Evolutionary conservation across 2,888 invertebrate genomes (phyloP), one percentile per base, ranked within the genome.

Genomic region (Pelosia muscerda): DNA sequence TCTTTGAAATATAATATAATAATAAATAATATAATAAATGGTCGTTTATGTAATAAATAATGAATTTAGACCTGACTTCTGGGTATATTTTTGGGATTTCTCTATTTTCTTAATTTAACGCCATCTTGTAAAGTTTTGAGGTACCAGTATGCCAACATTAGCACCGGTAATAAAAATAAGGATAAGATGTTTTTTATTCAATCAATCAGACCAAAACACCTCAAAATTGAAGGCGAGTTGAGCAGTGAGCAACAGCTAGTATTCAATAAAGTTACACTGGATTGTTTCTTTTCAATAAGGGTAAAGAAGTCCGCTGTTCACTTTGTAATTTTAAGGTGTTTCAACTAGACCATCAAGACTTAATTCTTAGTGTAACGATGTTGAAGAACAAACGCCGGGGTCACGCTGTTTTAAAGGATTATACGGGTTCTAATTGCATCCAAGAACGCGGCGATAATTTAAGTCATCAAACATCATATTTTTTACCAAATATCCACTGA

Each of bases 341-440:
- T 84, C 81, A 78, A 81, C 79, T 81, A 73, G 81, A 79, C 82
- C 77, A 82, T 85, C 84, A 85, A 81, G 84, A 79, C 78, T 83
- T 86, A 84, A 86, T 86, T 83, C 81, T 81, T 82, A 76, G 73
- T 78, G 83, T 86, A 83, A 84, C 82, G 81, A 84, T 75, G 85
- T 79, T 81, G 73, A 76, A 78, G 77, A 82, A 83, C 84, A 81
- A 73, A 69, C 68, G 69, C 66, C 60, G 69, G 69, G 73, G 70
- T 65, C 65, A 74, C 76, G 70, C 81, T 78, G 75, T 78, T 75
- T 77, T 66, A 49, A 56, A 19, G 8, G 25, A 72, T 82, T 58
- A 83, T 69, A 86, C 81, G 79, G 70, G 26, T 10, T 5, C 0
- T 0, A 8, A 68, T 60, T 65, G 42, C 19, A 61, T 2, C 3